Evolutionary conservation across 2,797 vertebrate genomes (phyloP).

Genomic region (Sphenodon punctatus): DNA sequence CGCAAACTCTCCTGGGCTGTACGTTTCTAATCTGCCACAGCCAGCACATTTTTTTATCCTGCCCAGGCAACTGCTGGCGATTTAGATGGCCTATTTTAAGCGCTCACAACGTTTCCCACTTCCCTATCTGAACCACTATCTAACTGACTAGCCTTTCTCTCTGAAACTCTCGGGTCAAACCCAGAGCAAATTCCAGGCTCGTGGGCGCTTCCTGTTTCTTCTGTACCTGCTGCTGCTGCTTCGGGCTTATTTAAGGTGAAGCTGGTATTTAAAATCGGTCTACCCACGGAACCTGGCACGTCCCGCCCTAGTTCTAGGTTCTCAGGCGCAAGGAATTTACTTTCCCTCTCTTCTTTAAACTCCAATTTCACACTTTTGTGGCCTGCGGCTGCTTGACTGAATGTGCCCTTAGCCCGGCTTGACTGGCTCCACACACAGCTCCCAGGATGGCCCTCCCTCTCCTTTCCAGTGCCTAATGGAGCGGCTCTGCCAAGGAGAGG

Average conservation of each 20-base stretch:
- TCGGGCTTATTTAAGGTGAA: neutral
- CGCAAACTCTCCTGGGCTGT: constrained; percentile 39
- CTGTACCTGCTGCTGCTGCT: too few relatives aligned
- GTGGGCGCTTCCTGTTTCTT: too few relatives aligned
- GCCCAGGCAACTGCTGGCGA: neutral
- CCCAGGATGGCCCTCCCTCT: neutral
- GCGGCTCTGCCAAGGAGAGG: neutral
- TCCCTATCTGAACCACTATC: too few relatives aligned
- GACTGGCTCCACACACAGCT: constrained; percentile 17
- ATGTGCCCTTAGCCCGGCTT: neutral
- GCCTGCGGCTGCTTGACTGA: neutral
- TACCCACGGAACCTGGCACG: neutral
- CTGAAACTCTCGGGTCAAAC: too few relatives aligned
- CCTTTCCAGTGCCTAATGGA: neutral
- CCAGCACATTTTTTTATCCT: neutral
- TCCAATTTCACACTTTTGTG: neutral
- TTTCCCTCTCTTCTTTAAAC: neutral
- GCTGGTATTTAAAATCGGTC: neutral
- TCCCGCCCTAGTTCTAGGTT: neutral
- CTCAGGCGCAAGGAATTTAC: neutral
- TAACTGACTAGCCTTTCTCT: too few relatives aligned
- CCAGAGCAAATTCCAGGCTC: too few relatives aligned
- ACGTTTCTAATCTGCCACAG: neutral
- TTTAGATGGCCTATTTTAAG: too few relatives aligned
- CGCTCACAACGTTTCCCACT: too few relatives aligned